Base-by-base conservation (phyloP, 2,113 vertebrate genomes). In the Alligator sinensis region DNA sequence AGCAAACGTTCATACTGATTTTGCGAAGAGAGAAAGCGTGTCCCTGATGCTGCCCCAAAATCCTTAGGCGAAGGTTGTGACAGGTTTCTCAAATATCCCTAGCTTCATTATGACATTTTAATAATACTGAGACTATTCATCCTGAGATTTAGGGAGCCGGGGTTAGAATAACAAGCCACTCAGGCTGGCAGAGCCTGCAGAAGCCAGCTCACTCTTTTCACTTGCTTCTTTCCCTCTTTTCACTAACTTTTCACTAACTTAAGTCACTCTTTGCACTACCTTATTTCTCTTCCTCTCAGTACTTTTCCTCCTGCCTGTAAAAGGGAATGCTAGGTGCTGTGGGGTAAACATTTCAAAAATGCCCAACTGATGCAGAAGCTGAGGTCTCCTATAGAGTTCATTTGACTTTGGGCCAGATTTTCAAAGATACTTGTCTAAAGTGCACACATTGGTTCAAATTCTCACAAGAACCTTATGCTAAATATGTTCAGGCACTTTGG, bases 51-150 rank as follows among this genome's bases (percentile, higher is more conserved):
- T 0, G 0, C 66, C 0, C 59, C 85, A 82, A 90, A 94, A 85
- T 0, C 0, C 80, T 90, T 12, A 86, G 63, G 54, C 77, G 60
- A 8, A 84, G 25, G 64, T 38, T 82, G 84, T 55, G 93, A 91
- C 90, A 70, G 76, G 19, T 82, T 82, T 96, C 87, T 78, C 93
- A 80, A 76, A 91, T 54, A 13, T 96, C 95, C 91, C 84, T 80
- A 88, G 80, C 80, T 94, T 83, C 16, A 3, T 84, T 82, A 13
- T 89, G 84, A 88, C 91, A 92, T 94, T 96, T 97, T 95, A 95
- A 95, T 90, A 95, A 78, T 86, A 81, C 77, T 85, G 94, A 92
- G 96, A 92, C 88, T 93, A 88, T 95, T 95, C 92, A 72, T 96
- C 91, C 81, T 60, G 78, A 80, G 84, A 76, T 90, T 91, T 28